Base-by-base conservation (phyloP, 2,888 invertebrate species). In the Adela reaumurella region DNA sequence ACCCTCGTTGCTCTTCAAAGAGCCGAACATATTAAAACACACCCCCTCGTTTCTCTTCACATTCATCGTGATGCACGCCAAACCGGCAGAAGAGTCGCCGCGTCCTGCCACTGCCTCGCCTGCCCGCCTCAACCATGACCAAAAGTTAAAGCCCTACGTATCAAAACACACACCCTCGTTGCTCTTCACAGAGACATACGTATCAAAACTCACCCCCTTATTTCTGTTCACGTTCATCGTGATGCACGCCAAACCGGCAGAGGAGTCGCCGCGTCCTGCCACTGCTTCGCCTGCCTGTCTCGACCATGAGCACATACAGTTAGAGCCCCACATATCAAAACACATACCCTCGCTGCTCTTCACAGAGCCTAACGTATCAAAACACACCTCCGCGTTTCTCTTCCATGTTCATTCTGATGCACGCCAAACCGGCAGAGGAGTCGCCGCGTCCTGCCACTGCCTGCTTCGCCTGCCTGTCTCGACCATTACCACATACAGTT, bases 1-100 rank as follows among this genome's bases (percentile, higher is more conserved):
- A 24, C 24, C 45, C 8, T 14, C 6, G 3, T 45, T 11, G 4
- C 42, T 17, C 42, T 17, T 29, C 8, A 29, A 29, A 58, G 97
- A 98, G 68, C 85, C 86, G 81, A 87, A 78, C 69, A 85, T 81
- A 74, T 74, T 14, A 14, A n/a, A n/a, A 6, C 24, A 6, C 42
- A 6, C 42, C 8, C 24, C 8, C 24, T 24, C 24, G 4, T 24
- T 24, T 8, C 24, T 24, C 24, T 24, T 24, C 24, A 24, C 98
- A 49, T 99, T 99, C 78, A 96, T 97, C 62, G 82, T 99, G 69
- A 99, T 99, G 90, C 94, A 99, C 76, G 95, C 98, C 16, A 99
- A 97, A 72, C 97, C 97, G 1, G 89, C 89, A 64, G 90, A 90
- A 63, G 90, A 88, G 65, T 73, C 85, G 51, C 78, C 82, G 55